Conservation (phyloP, 2,113 vertebrate genomes). For the Seriola rivoliana region DNA sequence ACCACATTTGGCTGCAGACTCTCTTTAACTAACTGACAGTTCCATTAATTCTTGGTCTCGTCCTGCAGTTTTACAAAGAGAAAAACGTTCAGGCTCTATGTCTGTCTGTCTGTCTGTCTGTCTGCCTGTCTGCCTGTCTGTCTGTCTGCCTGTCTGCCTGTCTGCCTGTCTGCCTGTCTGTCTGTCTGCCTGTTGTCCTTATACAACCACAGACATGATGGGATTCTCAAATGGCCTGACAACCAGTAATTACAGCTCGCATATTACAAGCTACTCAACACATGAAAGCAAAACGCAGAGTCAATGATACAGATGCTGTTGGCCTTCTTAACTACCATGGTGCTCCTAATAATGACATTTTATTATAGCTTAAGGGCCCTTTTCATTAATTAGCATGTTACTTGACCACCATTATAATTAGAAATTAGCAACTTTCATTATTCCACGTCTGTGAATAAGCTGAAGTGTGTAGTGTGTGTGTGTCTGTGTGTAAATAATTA, state of each 20-base stretch:
- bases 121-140: not conserved
- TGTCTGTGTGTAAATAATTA: no score
- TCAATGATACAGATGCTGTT: not conserved
- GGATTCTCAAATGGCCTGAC: not conserved
- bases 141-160: no score
- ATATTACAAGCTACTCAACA: not conserved
- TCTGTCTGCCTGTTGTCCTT: not conserved
- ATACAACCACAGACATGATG: not conserved
- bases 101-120: not conserved
- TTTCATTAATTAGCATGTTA: not conserved
- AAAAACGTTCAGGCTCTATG: not conserved
- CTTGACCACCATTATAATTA: not conserved
- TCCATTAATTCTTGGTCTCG: constrained; percentile 36
- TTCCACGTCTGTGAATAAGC: no score
- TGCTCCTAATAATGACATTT: not conserved
- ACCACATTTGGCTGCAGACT: constrained; percentile 10
- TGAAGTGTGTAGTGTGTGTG: no score
- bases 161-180: no score
- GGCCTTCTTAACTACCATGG: no score
- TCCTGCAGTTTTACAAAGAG: constrained; percentile 26
- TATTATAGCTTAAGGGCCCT: not conserved
- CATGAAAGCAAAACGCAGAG: not conserved
- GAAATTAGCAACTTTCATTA: not conserved
- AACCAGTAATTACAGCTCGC: not conserved
- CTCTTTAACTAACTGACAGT: constrained; percentile 2